A percentile compares a stretch with the other conserved stretches of the same genome.
Conservation (phyloP, 2,797 vertebrate genomes). For the Rhadinocentrus ornatus region DNA sequence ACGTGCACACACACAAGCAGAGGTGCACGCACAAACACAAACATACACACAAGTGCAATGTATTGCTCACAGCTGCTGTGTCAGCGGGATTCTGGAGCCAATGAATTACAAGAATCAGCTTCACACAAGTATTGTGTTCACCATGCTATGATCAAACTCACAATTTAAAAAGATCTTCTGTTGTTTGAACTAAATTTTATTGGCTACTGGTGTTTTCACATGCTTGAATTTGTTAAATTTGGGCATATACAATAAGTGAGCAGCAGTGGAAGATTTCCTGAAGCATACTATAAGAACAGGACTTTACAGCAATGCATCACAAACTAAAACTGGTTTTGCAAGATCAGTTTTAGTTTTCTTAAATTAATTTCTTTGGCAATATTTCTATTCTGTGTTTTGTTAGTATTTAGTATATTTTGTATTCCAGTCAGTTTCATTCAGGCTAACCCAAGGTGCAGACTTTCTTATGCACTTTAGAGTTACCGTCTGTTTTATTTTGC, state of each 20-base stretch:
- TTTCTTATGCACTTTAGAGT: no score
- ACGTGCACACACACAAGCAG: constrained; percentile 6
- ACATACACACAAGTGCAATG: constrained; percentile 29
- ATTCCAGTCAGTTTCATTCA: not conserved
- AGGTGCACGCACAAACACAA: constrained; percentile 18
- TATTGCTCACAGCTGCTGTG: constrained; percentile 78
- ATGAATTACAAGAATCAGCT: constrained; percentile 69
- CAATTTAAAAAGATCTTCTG: constrained; percentile 48
- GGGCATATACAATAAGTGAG: constrained; percentile 3
- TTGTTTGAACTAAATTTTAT: constrained; percentile 47
- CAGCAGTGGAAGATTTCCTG: constrained; percentile 8
- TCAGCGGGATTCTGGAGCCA: constrained; percentile 73
- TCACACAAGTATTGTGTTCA: constrained; percentile 56
- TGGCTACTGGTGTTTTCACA: constrained; percentile 21
- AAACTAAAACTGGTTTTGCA: no score
- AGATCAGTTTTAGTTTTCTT: no score
- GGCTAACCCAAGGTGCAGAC: no score
- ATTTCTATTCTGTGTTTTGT: not conserved
- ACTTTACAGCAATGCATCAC: not conserved
- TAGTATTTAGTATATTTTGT: not conserved
- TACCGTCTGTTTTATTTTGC: not conserved
- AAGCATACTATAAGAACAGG: not conserved
- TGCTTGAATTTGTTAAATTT: constrained; percentile 33
- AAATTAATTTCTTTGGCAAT: no score
- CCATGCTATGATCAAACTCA: constrained; percentile 46